Base-by-base conservation (phyloP, 1,140 invertebrate species). In the Platyscapa corneri region DNA sequence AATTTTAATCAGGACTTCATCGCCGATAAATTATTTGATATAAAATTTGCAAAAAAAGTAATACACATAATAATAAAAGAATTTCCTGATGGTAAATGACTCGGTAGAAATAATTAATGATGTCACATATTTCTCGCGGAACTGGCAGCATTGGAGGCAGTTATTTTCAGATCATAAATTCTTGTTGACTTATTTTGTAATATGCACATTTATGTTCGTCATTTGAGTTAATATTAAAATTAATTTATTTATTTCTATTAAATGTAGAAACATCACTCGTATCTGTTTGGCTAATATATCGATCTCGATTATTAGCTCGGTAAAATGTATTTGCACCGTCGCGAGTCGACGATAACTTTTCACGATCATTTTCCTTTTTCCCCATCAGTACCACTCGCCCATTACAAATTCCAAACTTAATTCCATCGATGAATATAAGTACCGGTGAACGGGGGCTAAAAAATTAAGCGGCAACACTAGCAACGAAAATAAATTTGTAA, bases 31-130 rank as follows among this genome's bases (percentile, higher is more conserved):
- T 46, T 49, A 75, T 49, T 75, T 49, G 1, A 75, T 49, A 27
- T 37, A 75, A n/a, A 37, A 75, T 20, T 0, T 49, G 30, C 27
- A 65, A 7, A 46, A 74, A n/a, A 32, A 65, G 7, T 65, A 65
- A 65, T 65, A 65, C 27, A 30, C 64, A n/a, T n/a, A n/a, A n/a
- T 32, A 18, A 30, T 65, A 32, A 65, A 32, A 14, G 64, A 32
- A 65, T 30, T 30, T 20, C 30, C 64, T 65, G 30, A 65, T 65
- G 30, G 64, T 65, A 65, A 74, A 74, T 74, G 72, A 74, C 39
- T 74, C 39, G 46, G 37, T 46, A 74, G 64, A 65, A 32, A 65
- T 42, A 74, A 74, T 74, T 74, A 74, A 74, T 74, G 37, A 74
- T 46, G 72, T 42, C 39, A 46, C 42, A 74, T 74, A 74, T 74